These are phyloP conservation scores for Acronicta leporina DNA, from an alignment of 2,888 invertebrate species.

Conservation along the genomic window DNA sequence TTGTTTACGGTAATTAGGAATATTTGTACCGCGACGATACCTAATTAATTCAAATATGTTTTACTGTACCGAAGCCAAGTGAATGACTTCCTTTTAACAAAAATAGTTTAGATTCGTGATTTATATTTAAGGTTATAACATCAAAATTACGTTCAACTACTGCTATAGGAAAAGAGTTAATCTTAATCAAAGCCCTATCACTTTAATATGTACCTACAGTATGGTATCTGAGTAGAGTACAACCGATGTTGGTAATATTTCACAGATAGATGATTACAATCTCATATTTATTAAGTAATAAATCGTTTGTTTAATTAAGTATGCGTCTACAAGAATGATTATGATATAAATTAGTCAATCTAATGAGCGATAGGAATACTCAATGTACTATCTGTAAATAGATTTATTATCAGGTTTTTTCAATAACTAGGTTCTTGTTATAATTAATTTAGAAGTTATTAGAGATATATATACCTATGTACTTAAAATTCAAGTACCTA, in stretches of 20 bases:
- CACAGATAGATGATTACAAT: conserved; percentile 50
- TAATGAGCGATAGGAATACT: conserved; percentile 45
- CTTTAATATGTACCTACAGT: no score
- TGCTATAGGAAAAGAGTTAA: no score
- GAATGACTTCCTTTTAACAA: no score
- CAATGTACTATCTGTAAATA: conserved; percentile 23
- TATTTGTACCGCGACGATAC: neutral
- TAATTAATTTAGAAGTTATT: neutral
- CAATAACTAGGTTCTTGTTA: conserved; percentile 3
- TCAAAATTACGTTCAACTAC: no score
- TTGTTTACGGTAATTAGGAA: neutral
- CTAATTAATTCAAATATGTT: neutral
- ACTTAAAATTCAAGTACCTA: no score
- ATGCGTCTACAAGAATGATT: conserved; percentile 49
- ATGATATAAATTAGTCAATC: conserved; percentile 44
- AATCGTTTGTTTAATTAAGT: conserved; percentile 50
- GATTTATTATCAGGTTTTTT: conserved; percentile 11
- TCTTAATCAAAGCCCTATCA: no score
- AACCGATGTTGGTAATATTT: conserved; percentile 46
- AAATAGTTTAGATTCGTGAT: no score
- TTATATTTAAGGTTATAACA: no score
- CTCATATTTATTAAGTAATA: conserved; percentile 54
- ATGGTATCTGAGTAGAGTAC: neutral
- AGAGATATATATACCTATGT: neutral
- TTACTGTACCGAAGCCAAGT: no score